Base-by-base conservation (phyloP, 2,888 invertebrate species). In the Lypha dubia region DNA sequence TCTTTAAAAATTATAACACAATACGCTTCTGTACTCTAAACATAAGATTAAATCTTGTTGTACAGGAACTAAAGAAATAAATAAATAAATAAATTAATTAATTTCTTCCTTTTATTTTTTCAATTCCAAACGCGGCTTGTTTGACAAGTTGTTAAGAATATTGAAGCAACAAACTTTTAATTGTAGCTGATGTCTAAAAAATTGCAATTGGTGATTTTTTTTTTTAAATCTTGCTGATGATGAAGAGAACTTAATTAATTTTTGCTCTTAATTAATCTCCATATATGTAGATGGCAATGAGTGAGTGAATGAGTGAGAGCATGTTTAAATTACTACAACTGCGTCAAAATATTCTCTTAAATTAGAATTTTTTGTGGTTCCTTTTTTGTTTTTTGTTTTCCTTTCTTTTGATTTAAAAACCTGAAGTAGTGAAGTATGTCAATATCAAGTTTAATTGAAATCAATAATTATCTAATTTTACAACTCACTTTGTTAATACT, bases 401-500 rank as follows among this genome's bases (percentile, higher is more conserved):
- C 0, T 51, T 51, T 6, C 6, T 20, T 9, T 20, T 8, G 4
- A 0, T 20, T 49, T 22, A 5, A 20, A 49, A 51, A 28, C 24
- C 28, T 60, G 58, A 35, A 17, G n/a, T n/a, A 11, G 17, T 20
- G 58, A 35, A 56, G 17, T 20, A 20, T 60, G 9, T n/a, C 32
- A 46, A 65, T 65, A 28, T 65, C 49, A 67, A 49, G 49, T 49
- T 67, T 49, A 51, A 67, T 51, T 51, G 20, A 67, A 67, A 28
- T 46, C n/a, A 49, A 67, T 13, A 51, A 51, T 56, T 56, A 41
- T 56, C 24, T 56, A 28, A 70, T 56, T 56, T 46, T 24, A 70
- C 24, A 56, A 24, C 51, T 68, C 22, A 38, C 1, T 70, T 70
- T 28, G 28, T 56, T 56, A 56, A 56, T n/a, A n/a, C n/a, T n/a